A percentile compares a stretch with the other conserved stretches of the same genome.
phyloP scores from a whole-genome alignment of 2,888 invertebrate species.

The Limnephilus auricula region DNA sequence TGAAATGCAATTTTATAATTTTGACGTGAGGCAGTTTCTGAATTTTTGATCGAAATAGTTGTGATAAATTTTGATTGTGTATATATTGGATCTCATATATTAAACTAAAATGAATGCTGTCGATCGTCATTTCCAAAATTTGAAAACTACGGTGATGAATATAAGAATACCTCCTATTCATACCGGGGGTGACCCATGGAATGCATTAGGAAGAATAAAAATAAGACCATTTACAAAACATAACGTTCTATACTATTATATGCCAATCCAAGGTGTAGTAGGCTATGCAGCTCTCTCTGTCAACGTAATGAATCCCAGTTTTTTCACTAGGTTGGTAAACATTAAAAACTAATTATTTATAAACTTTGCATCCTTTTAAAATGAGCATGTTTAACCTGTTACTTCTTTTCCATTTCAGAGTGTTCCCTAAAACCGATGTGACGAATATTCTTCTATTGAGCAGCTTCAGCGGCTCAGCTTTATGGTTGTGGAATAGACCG shows the following conservation, averaged over 20 bases:
- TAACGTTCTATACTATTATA: constrained; percentile 86
- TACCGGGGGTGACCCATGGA: constrained; percentile 52
- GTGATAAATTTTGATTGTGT: constrained; percentile 33
- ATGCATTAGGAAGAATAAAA: constrained; percentile 69
- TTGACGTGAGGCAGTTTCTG: constrained; percentile 12
- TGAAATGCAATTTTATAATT: constrained; percentile 37
- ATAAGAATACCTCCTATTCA: constrained; percentile 49
- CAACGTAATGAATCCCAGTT: constrained; percentile 90
- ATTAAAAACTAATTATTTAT: background rate
- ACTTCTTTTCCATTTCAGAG: constrained; percentile 74
- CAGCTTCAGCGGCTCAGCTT: constrained; percentile 88
- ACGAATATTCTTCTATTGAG: constrained; percentile 89
- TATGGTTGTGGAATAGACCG: constrained; percentile 89
- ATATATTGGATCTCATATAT: constrained; percentile 34
- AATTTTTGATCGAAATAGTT: background rate
- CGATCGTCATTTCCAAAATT: constrained; percentile 55
- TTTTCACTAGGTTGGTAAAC: constrained; percentile 81
- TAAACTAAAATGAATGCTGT: constrained; percentile 51
- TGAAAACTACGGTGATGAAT: constrained; percentile 53
- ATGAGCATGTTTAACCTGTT: background rate
- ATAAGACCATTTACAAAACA: constrained; percentile 84
- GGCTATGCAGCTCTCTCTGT: constrained; percentile 89
- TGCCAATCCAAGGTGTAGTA: constrained; percentile 85
- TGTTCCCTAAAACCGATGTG: constrained; percentile 85
- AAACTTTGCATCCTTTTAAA: background rate